These are phyloP conservation scores for Premnoplex brunnescens DNA, from an alignment of 2,797 vertebrate genomes.

Conservation along the genomic window DNA sequence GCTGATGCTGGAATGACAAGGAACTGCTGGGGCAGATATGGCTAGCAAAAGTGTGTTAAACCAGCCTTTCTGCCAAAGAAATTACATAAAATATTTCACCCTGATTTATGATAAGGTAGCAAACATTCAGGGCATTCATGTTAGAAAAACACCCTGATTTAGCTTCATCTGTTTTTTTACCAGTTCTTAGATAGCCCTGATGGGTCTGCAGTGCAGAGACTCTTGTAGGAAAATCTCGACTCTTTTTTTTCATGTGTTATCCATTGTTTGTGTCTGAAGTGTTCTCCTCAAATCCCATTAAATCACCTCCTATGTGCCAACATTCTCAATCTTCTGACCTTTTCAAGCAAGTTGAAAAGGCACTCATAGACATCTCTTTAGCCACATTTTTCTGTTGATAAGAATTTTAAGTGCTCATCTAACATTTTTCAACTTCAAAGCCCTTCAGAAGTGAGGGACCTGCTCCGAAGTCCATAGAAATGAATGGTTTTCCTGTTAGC, in stretches of 20 bases:
- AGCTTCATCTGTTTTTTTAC: not conserved
- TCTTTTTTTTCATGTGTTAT: not conserved
- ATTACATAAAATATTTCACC: not conserved
- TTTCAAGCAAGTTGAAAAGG: constrained; percentile 20
- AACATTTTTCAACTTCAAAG: constrained; percentile 37
- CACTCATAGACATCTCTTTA: not conserved
- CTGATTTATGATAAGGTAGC: not conserved
- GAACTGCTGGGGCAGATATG: not conserved
- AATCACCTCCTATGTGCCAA: not conserved
- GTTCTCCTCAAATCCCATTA: constrained; percentile 20
- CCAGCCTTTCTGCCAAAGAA: not conserved
- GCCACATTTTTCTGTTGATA: not conserved
- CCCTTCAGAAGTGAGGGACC: constrained; percentile 2
- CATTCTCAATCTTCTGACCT: constrained; percentile 38
- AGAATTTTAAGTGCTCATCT: constrained; percentile 18
- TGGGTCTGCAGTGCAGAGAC: not conserved
- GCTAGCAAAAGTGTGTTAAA: not conserved
- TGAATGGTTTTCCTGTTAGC: not conserved
- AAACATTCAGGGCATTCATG: not conserved
- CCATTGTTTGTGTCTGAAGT: not conserved
- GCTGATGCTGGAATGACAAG: not conserved
- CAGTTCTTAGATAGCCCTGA: not conserved
- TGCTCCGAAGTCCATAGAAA: not conserved
- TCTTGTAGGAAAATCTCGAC: not conserved
- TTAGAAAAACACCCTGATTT: not conserved